Base-by-base conservation (phyloP, 2,113 vertebrate species). In the Osmerus mordax region DNA sequence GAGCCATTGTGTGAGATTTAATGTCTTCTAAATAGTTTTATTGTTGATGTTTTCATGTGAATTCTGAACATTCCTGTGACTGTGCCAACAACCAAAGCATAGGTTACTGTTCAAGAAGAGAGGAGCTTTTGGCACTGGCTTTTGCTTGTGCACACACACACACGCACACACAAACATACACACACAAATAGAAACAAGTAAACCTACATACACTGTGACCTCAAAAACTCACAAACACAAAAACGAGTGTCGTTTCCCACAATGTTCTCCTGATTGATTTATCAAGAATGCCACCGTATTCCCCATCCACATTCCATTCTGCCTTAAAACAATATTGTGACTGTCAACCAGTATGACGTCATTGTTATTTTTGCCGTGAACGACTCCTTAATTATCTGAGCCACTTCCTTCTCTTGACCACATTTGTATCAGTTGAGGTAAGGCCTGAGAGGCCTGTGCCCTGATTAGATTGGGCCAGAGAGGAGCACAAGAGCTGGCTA, bases 381-480 rank as follows among this genome's bases (percentile, higher is more conserved):
- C 82, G 86, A 89, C 68, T 72, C 79, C 80, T 80, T 71, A 63
- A 65, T 88, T 89, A 90, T 89, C 90, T 88, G 82, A 81, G 81
- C 75, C 79, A 87, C 88, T 91, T 91, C 88, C 89, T 89, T 78
- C 83, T 89, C 80, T 77, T 87, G 84, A 88, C 87, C 80, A 81
- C 84, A 89, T 87, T 78, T 80, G 76, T 87, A 89, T 90, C 87
- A 88, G 86, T 83, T 88, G 89, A 90, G 80, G 84, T 83, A 79
- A 87, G 81, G 78, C 74, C 76, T 41, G 73, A 67, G 60, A 4
- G 74, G 65, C 79, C 55, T 68, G 67, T 32, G 74, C 67, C 69
- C 70, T 79, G 89, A 90, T 92, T 86, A 91, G 88, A 87, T 87
- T 78, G 82, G 82, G 74, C 63, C 65, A 51, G 6, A 53, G 28